Evolutionary conservation across 2,888 invertebrate genomes (phyloP), one percentile per base, ranked within the genome.

Genomic region (Metacarcinus magister): DNA sequence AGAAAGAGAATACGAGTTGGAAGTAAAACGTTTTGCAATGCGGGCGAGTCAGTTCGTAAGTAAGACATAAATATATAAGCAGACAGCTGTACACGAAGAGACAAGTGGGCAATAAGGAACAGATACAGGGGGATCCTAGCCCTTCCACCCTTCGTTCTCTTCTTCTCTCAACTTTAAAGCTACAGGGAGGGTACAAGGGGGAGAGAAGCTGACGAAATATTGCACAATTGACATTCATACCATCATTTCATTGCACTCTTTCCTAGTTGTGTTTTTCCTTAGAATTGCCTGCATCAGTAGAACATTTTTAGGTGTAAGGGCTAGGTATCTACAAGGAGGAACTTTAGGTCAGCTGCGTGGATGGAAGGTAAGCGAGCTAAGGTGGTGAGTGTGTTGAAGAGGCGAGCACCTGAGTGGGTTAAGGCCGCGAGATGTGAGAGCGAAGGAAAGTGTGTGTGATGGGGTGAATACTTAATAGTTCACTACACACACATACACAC

Each of bases 131-230:
- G 23, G 67, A 67, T n/a, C 32, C 4, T 82, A 28, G 10, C 82
- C 75, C 75, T 28, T 75, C 75, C 28, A 16, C 28, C 75, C 75
- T 32, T 32, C 82, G 8, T 13, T 28, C 82, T 13, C 32, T 32
- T 82, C 82, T 82, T 32, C 82, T 82, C 82, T 82, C 82, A 82
- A 7, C 82, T 82, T 82, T 82, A 82, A 82, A 32, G 32, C 82
- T 32, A 32, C 82, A 82, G 1, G 28, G 28, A 28, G 82, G 32
- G 75, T n/a, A n/a, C 28, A 23, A n/a, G n/a, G 67, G n/a, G 1
- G 67, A 67, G 67, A 67, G 23, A 16, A 67, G 67, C 82, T 28
- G 82, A 32, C 82, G 82, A 82, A 82, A 82, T 82, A 82, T 82
- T 82, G 13, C 82, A 82, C 82, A n/a, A 82, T 82, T 32, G 32